Base-by-base conservation (phyloP, 2,797 vertebrate species). In the Falco columbarius region DNA sequence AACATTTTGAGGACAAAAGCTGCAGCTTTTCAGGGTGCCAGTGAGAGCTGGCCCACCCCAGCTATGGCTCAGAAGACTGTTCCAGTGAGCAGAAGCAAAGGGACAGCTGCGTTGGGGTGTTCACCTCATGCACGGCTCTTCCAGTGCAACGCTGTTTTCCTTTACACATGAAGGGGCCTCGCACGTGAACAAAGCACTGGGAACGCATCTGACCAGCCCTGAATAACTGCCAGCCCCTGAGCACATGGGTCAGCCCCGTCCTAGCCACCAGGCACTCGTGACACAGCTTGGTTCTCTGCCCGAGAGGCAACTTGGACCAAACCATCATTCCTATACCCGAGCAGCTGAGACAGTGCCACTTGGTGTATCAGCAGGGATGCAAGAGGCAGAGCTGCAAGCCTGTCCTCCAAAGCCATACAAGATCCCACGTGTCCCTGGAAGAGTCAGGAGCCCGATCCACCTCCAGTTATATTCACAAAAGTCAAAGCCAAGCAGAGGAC, bases 41-140 rank as follows among this genome's bases (percentile, higher is more conserved):
- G n/a, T 16, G 34, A 40, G 17, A 58, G 30, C 59, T 44, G 83
- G 17, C 55, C 6, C 66, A n/a, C 27, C 30, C 0, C 4, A 73
- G 47, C 36, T 15, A 7, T 3, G 1, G 7, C 67, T 66, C 77
- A 30, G 54, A 19, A 80, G 36, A 72, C 70, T 63, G 77, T 51
- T 66, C 54, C 55, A 46, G 82, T 1, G 1, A 83, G 51, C 65
- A 76, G 47, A 73, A 27, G 73, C 58, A 36, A 52, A 73, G 38
- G 12, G 55, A 66, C 0, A 17, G 66, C 11, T 21, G n/a, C 1
- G 1, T 4, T 26, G 65, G 63, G 58, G 34, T 2, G 0, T 11
- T 38, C 2, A 1, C 55, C 30, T 83, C 8, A 0, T 59, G 65
- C 24, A 34, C 14, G 20, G 61, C 1, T 4, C 73, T 89, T 75